Conservation (phyloP, 1,140 invertebrate species). For the Aphelinus atriplicis region DNA sequence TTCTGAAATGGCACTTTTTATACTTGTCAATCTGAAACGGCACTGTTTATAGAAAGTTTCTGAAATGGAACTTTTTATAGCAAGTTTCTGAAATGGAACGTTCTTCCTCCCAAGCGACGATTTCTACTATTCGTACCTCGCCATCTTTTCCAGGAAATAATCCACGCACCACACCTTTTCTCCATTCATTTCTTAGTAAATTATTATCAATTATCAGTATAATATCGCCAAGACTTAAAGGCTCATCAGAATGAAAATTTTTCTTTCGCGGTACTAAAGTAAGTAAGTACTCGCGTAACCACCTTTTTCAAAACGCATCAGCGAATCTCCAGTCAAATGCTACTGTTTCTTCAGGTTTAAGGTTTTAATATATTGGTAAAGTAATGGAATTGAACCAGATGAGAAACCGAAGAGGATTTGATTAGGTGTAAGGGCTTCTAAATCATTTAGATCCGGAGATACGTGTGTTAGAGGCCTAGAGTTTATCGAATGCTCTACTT, state of each 20-base stretch:
- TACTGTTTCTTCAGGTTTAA: neutral
- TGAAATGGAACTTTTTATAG: too few species aligned
- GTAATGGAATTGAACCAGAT: neutral
- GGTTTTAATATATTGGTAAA: neutral
- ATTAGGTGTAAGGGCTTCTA: conserved; percentile 43
- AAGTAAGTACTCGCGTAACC: conserved; percentile 44
- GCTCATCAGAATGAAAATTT: neutral
- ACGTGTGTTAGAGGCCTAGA: conserved; percentile 28
- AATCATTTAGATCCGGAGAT: conserved; percentile 35
- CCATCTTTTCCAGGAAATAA: neutral
- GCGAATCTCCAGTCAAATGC: conserved; percentile 33
- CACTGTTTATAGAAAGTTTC: too few species aligned
- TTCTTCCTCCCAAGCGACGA: too few species aligned
- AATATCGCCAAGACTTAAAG: neutral
- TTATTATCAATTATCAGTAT: neutral
- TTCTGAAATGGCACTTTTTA: too few species aligned
- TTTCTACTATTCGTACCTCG: neutral
- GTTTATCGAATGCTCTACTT: conserved; percentile 11
- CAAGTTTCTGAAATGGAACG: too few species aligned
- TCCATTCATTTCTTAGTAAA: neutral
- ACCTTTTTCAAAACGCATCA: conserved; percentile 46
- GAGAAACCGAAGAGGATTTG: conserved; percentile 49
- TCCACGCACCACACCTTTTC: neutral
- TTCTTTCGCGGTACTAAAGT: conserved; percentile 42
- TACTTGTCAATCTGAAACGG: too few species aligned